phyloP scores from a whole-genome alignment of 2,113 vertebrate genomes.

The Anolis sagrei region DNA sequence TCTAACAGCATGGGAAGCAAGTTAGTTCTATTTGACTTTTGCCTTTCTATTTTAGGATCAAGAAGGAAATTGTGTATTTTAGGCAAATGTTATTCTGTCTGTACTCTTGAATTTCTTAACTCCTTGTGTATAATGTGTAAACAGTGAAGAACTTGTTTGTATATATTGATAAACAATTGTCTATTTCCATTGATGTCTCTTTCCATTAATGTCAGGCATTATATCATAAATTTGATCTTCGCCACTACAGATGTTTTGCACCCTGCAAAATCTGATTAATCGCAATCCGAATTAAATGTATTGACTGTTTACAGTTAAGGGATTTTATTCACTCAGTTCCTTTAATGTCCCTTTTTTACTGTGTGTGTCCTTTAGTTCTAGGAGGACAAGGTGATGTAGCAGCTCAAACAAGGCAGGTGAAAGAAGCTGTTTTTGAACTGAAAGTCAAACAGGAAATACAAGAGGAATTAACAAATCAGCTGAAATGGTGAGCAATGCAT shows the following conservation, averaged over 20 bases:
- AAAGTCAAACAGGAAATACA: slow-evolving; percentile 78
- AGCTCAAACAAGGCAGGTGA: slow-evolving; percentile 79
- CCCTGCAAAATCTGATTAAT: not conserved
- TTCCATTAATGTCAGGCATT: no score
- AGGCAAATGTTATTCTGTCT: not conserved
- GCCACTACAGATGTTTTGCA: not conserved
- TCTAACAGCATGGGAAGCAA: not conserved
- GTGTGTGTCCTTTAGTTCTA: slow-evolving; percentile 60
- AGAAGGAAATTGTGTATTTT: not conserved
- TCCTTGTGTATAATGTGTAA: not conserved
- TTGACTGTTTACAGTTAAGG: slow-evolving; percentile 1
- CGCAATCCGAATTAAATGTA: not conserved
- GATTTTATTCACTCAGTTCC: not conserved
- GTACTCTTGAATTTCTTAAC: not conserved
- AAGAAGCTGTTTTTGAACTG: slow-evolving; percentile 84
- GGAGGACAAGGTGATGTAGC: slow-evolving; percentile 63
- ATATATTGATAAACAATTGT: not conserved
- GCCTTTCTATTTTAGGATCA: not conserved
- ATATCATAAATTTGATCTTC: not conserved
- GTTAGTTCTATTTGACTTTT: not conserved
- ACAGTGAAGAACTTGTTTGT: not conserved
- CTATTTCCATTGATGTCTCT: no score
- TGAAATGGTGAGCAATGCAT: slow-evolving; percentile 79
- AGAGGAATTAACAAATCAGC: slow-evolving; percentile 80
- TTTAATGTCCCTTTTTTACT: not conserved